phyloP scores from a whole-genome alignment of 2,888 invertebrate species.

The Dolichopus griseipennis region DNA sequence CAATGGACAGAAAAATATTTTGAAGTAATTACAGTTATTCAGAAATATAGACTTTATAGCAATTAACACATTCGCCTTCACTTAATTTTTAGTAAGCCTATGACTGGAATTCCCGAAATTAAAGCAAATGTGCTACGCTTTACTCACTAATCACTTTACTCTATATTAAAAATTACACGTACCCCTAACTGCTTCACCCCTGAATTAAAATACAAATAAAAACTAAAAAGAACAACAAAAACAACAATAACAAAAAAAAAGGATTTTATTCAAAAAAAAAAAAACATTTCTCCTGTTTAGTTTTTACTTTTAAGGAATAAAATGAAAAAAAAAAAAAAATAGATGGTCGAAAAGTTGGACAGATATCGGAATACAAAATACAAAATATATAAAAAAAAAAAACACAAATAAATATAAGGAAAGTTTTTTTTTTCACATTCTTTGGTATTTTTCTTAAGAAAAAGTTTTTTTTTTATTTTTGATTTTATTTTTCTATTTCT shows the following conservation, averaged over 20 bases:
- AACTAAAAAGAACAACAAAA: neutral
- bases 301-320: slow-evolving; percentile 3
- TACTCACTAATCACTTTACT: too few relatives aligned
- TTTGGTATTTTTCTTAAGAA: slow-evolving; percentile 2
- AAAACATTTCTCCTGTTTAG: neutral
- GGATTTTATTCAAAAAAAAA: slow-evolving; percentile 5
- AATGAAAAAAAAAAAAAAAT: neutral
- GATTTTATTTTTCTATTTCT: neutral
- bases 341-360: slow-evolving; percentile 11
- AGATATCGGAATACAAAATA: slow-evolving; percentile 9
- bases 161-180: too few relatives aligned
- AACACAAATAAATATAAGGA: neutral
- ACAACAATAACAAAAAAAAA: slow-evolving; percentile 10
- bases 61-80: too few relatives aligned
- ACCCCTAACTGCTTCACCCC: too few relatives aligned
- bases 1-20: too few relatives aligned
- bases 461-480: neutral
- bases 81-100: too few relatives aligned
- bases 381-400: neutral
- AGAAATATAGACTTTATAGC: too few relatives aligned
- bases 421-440: slow-evolving; percentile 4
- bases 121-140: too few relatives aligned
- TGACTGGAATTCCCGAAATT: too few relatives aligned
- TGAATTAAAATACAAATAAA: slow-evolving; percentile 15
- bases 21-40: too few relatives aligned